Evolutionary conservation across 1,140 invertebrate species (phyloP).

Genomic region (Drosophila parvula): DNA sequence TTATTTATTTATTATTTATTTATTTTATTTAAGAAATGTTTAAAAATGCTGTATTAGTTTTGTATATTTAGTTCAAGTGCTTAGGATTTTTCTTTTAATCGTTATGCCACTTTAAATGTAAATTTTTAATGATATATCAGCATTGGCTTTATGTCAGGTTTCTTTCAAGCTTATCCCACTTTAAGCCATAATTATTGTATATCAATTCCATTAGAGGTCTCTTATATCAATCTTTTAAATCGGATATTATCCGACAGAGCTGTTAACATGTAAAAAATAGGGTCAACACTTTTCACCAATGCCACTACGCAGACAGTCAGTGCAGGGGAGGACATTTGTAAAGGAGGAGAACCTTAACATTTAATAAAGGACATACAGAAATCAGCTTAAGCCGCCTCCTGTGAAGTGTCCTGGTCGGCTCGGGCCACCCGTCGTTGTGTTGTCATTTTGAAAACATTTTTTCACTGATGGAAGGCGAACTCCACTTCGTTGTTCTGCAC

Average conservation of each 20-base stretch:
- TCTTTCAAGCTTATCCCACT: background rate
- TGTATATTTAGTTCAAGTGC: background rate
- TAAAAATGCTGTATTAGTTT: background rate
- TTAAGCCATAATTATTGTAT: background rate
- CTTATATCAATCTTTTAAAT: background rate
- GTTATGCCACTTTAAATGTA: background rate
- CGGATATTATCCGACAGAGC: background rate
- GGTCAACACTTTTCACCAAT: constrained; percentile 10
- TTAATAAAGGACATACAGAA: constrained; percentile 49
- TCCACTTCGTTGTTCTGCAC: constrained; percentile 14
- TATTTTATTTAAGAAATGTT: too few species aligned
- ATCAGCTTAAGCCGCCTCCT: constrained; percentile 46
- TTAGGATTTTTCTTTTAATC: background rate
- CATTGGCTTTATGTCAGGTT: background rate
- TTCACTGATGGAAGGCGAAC: constrained; percentile 30
- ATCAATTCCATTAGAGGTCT: too few species aligned
- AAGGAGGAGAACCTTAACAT: constrained; percentile 7
- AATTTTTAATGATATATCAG: background rate
- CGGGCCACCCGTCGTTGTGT: constrained; percentile 44
- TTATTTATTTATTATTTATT: background rate
- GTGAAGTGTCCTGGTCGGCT: constrained; percentile 22
- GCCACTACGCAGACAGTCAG: background rate
- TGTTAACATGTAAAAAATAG: constrained; percentile 4
- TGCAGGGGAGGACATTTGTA: background rate
- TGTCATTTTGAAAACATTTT: constrained; percentile 37